A percentile compares a stretch with the other conserved stretches of the same genome.
Conservation (phyloP, 2,113 vertebrate species). For the Petaurus breviceps region DNA sequence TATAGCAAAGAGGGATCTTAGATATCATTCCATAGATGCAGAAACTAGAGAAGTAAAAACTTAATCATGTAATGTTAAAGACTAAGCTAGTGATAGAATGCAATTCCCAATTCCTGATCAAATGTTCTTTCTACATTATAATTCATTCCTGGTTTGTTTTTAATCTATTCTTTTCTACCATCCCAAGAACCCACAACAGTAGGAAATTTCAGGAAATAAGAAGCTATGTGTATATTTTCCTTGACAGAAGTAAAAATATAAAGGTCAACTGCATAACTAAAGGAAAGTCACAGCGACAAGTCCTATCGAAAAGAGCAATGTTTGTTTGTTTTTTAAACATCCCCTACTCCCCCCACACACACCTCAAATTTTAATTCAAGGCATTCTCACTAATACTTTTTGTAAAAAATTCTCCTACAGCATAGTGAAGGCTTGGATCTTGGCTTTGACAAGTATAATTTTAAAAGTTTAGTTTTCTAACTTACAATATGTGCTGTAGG, state of each 20-base stretch:
- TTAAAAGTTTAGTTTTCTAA: not conserved
- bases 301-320: not conserved
- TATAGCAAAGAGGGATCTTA: conserved; percentile 30
- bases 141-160: not conserved
- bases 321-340: not conserved
- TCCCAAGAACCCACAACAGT: not conserved
- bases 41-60: conserved; percentile 6
- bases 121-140: conserved; percentile 39
- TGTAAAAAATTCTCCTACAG: not conserved
- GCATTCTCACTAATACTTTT: not conserved
- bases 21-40: not conserved
- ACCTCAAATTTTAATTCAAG: not conserved
- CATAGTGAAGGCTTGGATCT: not conserved
- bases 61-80: not conserved
- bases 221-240: not conserved
- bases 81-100: not conserved
- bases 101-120: not conserved
- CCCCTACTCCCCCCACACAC: not conserved
- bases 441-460: not conserved
- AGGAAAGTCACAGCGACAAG: not conserved
- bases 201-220: not conserved
- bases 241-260: not conserved
- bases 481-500: not conserved
- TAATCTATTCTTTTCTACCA: not conserved
- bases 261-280: not conserved